These are phyloP conservation scores for Melospiza melodia DNA, from an alignment of 2,113 vertebrate genomes.

Conservation along the genomic window DNA sequence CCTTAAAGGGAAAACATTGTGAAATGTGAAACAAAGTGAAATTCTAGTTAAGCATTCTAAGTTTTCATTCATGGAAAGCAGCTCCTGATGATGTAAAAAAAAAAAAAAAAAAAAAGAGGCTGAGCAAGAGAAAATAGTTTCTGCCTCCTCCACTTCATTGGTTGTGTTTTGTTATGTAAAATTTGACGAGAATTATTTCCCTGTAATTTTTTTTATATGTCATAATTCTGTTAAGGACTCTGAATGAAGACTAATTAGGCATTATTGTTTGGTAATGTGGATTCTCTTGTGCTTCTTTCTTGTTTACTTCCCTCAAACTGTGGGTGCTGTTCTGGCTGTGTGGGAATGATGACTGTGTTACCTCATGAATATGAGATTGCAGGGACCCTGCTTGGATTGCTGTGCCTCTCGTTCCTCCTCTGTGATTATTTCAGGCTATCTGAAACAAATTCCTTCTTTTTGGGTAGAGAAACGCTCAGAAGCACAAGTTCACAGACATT, in stretches of 20 bases:
- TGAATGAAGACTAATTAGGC: conserved; percentile 13
- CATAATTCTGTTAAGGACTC: background rate
- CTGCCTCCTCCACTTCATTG: background rate
- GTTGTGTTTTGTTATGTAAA: background rate
- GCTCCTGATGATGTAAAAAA: background rate
- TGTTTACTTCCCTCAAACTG: conserved; percentile 34
- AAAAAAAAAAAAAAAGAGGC: background rate
- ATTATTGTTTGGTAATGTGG: conserved; percentile 40
- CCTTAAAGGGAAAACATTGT: background rate
- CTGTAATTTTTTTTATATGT: background rate
- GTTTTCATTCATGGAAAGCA: background rate
- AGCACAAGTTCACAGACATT: background rate
- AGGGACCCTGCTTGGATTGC: background rate
- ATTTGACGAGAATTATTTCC: background rate
- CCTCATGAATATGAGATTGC: conserved; percentile 37
- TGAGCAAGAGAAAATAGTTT: background rate
- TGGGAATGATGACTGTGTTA: background rate
- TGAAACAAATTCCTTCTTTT: background rate
- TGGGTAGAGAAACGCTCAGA: background rate
- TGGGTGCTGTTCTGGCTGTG: background rate
- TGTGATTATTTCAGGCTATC: conserved; percentile 1
- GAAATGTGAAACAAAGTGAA: background rate
- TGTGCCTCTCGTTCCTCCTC: background rate
- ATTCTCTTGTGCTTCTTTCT: conserved; percentile 22
- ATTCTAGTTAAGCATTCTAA: background rate